Base-by-base conservation (phyloP, 2,797 vertebrate genomes). In the Sphenopsis melanotis region DNA sequence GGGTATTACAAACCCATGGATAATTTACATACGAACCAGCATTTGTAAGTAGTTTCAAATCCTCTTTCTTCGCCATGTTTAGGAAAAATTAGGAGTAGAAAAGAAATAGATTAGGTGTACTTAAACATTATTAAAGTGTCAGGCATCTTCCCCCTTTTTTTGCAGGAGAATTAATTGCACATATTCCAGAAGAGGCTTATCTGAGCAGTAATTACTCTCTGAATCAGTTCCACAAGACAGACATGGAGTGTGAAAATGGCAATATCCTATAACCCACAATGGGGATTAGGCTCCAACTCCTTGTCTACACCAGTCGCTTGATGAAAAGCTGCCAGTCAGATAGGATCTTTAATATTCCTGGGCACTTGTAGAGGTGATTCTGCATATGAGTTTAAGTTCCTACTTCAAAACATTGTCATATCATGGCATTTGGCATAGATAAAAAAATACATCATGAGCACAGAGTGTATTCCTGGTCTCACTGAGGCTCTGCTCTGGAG, bases 71-170 rank as follows among this genome's bases (percentile, higher is more conserved):
- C 77, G 36, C 94, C 70, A 60, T 96, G 95, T 98, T 98, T 98
- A 96, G 94, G 96, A 97, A 98, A 96, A 76, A 95, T 94, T 96
- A 96, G 50, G 70, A 97, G 77, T 72, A 97, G 94, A 95, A 97
- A 97, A 97, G 91, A 97, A 97, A 96, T 90, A 97, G 89, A 97
- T 98, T 95, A 97, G 77, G 90, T 96, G 57, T 97, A 94, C 91
- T 98, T 98, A 97, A 97, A 97, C 87, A 95, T 98, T 97, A 97
- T 97, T 97, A 94, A 98, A 97, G 86, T 97, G 94, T 96, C 96
- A 97, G 87, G 77, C 81, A 94, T 86, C 83, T 95, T 90, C 42
- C 34, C 17, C 65, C 44, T n/a, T 94, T 82, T 82, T 97, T 96
- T 94, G 71, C 39, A 41, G 61, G 71, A 89, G 85, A 97, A 97